phyloP scores from a whole-genome alignment of 37 sponge, comb jelly and placozoan species.

The Theonella swinhoei region DNA sequence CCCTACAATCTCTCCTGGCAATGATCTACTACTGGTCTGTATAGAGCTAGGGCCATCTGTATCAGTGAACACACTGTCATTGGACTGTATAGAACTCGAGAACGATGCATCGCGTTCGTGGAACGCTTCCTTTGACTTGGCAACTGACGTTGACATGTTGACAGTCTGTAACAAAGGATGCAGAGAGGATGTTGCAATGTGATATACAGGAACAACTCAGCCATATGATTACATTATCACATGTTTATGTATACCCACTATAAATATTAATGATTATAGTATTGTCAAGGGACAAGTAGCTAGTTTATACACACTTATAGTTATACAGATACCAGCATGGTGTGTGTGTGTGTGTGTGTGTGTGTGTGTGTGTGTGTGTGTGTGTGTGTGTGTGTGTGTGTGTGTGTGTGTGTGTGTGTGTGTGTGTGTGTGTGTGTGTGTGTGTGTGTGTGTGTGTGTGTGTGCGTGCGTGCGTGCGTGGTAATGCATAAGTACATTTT shows the following conservation, averaged over 20 bases:
- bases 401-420: neutral
- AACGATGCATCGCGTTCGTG: neutral
- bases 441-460: too few species aligned
- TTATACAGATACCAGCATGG: too few species aligned
- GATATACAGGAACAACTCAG: neutral
- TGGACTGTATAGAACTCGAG: neutral
- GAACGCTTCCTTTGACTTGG: neutral
- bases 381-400: slow-evolving; percentile 21
- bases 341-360: slow-evolving; percentile 27
- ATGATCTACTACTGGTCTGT: neutral
- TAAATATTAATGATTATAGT: too few species aligned
- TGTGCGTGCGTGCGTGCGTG: too few species aligned
- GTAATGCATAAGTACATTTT: too few species aligned
- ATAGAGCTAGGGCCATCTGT: neutral
- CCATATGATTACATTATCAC: too few species aligned
- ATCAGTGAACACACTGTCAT: neutral
- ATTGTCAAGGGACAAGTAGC: too few species aligned
- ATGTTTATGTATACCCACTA: neutral
- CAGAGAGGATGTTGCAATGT: neutral
- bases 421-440: too few species aligned
- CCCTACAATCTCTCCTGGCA: neutral
- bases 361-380: slow-evolving; percentile 19
- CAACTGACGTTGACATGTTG: neutral
- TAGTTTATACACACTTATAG: neutral
- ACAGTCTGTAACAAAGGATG: neutral